Percentiles rank a stretch among this genome's conserved stretches.
These are phyloP conservation scores for Paracyclopina nana DNA, from an alignment of 1,140 invertebrate species.

Conservation along the genomic window DNA sequence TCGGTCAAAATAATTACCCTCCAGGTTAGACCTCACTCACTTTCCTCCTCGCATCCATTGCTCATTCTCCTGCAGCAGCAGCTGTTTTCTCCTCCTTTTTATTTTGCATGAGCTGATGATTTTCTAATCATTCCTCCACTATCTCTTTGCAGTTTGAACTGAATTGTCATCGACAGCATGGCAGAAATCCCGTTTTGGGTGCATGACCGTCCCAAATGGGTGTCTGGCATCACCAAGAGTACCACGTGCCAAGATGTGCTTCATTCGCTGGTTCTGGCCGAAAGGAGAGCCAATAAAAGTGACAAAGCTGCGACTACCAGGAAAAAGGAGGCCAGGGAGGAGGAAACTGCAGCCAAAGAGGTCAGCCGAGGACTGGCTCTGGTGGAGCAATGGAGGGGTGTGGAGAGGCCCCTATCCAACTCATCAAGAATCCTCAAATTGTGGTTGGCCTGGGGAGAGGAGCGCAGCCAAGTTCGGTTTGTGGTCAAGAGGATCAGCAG, in stretches of 20 bases:
- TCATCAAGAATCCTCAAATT: constrained; percentile 43
- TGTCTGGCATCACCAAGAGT: constrained; percentile 12
- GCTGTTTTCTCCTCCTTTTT: too few relatives aligned
- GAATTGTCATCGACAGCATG: too few relatives aligned
- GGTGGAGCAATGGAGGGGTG: constrained; percentile 21
- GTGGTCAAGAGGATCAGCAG: constrained; percentile 25
- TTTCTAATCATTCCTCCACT: too few relatives aligned
- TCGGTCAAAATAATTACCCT: too few relatives aligned
- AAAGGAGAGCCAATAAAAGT: constrained; percentile 20
- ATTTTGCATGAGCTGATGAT: too few relatives aligned
- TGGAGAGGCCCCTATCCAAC: constrained; percentile 43
- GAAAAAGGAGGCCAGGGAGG: constrained; percentile 29
- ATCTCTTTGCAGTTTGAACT: too few relatives aligned
- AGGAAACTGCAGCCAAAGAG: constrained; percentile 18
- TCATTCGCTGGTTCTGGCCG: constrained; percentile 15
- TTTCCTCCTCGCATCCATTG: too few relatives aligned
- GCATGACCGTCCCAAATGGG: constrained; percentile 45
- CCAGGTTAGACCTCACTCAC: too few relatives aligned
- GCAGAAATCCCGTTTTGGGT: constrained; percentile 49
- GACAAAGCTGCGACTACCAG: constrained; percentile 19
- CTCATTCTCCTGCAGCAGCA: too few relatives aligned
- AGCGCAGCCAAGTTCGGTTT: constrained; percentile 40
- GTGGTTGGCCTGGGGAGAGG: constrained; percentile 49
- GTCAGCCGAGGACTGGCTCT: neutral
- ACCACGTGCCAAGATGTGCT: constrained; percentile 19